These are phyloP conservation scores for Luscinia megarhynchos DNA, from an alignment of 2,797 vertebrate species.

Conservation along the genomic window DNA sequence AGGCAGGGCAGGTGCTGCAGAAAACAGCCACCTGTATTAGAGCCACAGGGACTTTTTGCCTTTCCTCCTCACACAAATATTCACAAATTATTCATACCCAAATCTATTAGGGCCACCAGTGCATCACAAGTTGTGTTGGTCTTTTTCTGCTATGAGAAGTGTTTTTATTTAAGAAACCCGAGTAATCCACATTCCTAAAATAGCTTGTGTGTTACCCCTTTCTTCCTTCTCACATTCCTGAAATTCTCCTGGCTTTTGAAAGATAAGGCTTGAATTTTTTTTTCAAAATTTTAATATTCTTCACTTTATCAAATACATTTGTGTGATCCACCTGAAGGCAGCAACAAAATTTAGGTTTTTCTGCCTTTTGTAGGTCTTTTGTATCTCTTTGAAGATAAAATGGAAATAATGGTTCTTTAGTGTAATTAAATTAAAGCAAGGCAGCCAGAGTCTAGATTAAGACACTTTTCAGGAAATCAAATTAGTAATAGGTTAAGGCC, in stretches of 20 bases:
- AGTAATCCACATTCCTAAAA: neutral
- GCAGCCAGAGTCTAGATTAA: neutral
- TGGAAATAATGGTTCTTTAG: neutral
- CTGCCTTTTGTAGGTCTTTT: too few species aligned
- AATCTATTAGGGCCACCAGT: neutral
- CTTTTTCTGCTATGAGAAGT: neutral
- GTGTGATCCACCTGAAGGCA: neutral
- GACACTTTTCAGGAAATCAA: neutral
- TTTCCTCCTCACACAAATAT: neutral
- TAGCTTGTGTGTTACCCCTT: neutral
- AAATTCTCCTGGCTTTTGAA: neutral
- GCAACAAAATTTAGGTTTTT: neutral
- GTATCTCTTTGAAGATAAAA: neutral
- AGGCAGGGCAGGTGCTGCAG: neutral
- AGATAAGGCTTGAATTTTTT: neutral
- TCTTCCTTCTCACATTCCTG: neutral
- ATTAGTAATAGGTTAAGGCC: neutral
- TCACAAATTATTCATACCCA: neutral
- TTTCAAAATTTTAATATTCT: neutral
- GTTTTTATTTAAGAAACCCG: neutral
- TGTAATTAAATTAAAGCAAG: conserved; percentile 1
- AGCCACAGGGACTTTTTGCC: neutral
- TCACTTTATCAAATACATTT: neutral
- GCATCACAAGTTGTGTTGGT: neutral
- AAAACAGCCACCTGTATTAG: neutral